Evolutionary conservation across 2,888 invertebrate genomes (phyloP), one percentile per base, ranked within the genome.

Genomic region (Apamea anceps): DNA sequence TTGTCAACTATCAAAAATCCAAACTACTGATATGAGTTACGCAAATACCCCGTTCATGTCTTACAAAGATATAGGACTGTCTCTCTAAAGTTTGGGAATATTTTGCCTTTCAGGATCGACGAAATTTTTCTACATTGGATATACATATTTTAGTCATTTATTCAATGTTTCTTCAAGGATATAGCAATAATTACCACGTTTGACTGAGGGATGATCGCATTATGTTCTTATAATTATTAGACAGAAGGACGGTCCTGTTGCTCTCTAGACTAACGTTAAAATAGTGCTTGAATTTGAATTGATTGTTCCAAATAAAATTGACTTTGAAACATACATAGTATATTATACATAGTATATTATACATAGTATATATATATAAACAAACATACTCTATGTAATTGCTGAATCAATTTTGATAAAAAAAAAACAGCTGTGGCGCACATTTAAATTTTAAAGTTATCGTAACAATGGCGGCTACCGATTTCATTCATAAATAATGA

Each of bases 401-500:
- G 28, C 8, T 28, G 28, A 32, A 45, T 62, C 7, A 60, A 76
- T 63, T 75, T 48, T 21, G 42, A 57, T 32, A 2, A 25, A 48
- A 54, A 54, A 2, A 28, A 48, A 54, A 45, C 51, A 80, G 62
- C 60, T 45, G 72, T 70, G n/a, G 51, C 65, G 80, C 48, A 48
- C 57, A 21, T 83, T 78, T 13, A 28, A 68, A 78, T 45, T 77
- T 67, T 18, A 37, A 54, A 28, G 15, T 63, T 32, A 71, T 66
- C 71, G 32, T 54, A n/a, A 45, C 84, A 32, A 51, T 57, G 7
- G 32, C 54, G 42, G 54, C 80, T 48, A 18, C 57, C 68, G 28
- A n/a, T 18, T 68, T 32, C 68, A 70, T 85, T 66, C 60, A 85
- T 85, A 70, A 79, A 70, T 85, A 32, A 85, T 80, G 12, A 51